Conservation (phyloP, 2,113 vertebrate genomes). For the Gallinago jamesoni region DNA sequence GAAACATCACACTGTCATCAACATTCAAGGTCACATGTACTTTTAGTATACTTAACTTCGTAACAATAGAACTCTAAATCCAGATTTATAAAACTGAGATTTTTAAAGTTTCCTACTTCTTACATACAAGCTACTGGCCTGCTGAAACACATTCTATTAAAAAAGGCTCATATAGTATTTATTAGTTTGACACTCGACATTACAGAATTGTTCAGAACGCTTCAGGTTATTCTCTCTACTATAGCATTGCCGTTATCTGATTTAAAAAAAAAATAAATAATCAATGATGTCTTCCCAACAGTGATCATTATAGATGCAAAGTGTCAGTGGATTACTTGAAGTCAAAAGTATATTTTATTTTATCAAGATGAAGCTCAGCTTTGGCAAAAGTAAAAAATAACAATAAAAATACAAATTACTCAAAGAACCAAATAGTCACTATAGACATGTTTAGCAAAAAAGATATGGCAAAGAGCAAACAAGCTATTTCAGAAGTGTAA, state of each 20-base stretch:
- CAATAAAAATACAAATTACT: not conserved
- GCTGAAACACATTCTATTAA: not conserved
- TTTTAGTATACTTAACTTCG: not conserved
- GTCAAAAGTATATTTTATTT: not conserved
- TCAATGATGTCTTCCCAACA: not conserved
- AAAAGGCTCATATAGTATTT: not conserved
- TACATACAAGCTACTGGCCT: not conserved
- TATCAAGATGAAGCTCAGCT: not conserved
- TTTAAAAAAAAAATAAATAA: not conserved
- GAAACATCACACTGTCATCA: not conserved
- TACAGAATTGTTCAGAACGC: not conserved
- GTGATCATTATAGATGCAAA: not conserved
- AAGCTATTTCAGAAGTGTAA: not conserved
- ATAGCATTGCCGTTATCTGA: too few species aligned
- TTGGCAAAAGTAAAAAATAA: not conserved
- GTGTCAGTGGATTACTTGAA: not conserved
- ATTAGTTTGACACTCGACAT: rapidly evolving
- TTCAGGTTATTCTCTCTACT: not conserved
- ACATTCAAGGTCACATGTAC: not conserved
- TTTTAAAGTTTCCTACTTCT: not conserved
- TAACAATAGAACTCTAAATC: not conserved
- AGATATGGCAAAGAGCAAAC: rapidly evolving
- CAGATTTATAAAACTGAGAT: not conserved
- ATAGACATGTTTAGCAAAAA: not conserved
- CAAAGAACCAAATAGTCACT: not conserved